These are phyloP conservation scores for Muntiacus muntjak DNA, from an alignment of 2,113 vertebrate species.

Conservation along the genomic window DNA sequence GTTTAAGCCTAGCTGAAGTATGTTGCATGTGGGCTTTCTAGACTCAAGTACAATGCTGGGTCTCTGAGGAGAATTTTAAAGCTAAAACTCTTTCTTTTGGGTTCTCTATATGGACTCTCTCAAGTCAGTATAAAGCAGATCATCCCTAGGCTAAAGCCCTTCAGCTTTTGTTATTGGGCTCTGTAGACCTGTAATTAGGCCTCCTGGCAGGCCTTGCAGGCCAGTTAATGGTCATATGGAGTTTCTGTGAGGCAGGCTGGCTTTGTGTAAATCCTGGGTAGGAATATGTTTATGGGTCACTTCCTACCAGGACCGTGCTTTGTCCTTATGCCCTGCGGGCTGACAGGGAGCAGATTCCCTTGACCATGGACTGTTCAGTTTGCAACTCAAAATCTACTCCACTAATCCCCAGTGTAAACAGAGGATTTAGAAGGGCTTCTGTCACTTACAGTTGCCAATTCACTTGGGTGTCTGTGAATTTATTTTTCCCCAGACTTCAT, in stretches of 20 bases:
- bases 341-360: conserved; percentile 86
- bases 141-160: conserved; percentile 98
- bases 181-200: conserved; percentile 99
- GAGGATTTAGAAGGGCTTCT: conserved; percentile 90
- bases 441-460: conserved; percentile 87
- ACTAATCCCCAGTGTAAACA: conserved; percentile 91
- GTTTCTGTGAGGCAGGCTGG: conserved; percentile 90
- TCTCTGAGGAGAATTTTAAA: conserved; percentile 95
- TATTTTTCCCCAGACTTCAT: conserved; percentile 79
- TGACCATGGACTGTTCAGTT: conserved; percentile 85
- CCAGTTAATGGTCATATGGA: conserved; percentile 94
- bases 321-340: conserved; percentile 84
- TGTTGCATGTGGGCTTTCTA: conserved; percentile 86
- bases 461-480: conserved; percentile 87
- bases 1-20: conserved; percentile 93
- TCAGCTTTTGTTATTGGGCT: conserved; percentile 97
- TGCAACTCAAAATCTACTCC: conserved; percentile 77
- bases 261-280: conserved; percentile 92
- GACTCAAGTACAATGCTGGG: conserved; percentile 84
- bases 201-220: conserved; percentile 95
- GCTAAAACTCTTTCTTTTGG: conserved; percentile 92
- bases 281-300: conserved; percentile 97
- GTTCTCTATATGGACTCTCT: conserved; percentile 97
- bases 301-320: conserved; percentile 93
- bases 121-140: conserved; percentile 99